These are phyloP conservation scores for Myathropa florea DNA, from an alignment of 2,888 invertebrate species.

Conservation along the genomic window DNA sequence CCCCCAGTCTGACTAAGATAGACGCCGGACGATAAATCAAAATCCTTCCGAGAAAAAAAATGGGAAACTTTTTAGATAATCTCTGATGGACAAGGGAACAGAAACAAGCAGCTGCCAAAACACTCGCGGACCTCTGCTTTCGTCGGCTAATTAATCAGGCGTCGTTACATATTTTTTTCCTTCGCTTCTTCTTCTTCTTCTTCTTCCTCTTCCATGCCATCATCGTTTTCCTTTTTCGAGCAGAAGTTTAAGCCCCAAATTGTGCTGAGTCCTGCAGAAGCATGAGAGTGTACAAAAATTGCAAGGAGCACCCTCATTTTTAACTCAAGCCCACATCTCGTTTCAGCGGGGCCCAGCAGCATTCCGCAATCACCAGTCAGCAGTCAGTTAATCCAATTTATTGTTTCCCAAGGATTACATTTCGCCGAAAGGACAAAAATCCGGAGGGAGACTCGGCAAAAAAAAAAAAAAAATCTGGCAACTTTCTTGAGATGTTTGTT, in stretches of 20 bases:
- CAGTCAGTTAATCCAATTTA: constrained; percentile 62
- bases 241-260: neutral
- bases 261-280: constrained; percentile 9
- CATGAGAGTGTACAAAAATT: neutral
- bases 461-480: constrained; percentile 22
- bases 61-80: constrained; percentile 14
- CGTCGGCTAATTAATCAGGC: constrained; percentile 65
- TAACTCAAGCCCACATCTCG: neutral
- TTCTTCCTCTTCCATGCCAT: neutral
- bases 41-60: constrained; percentile 35
- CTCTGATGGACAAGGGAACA: constrained; percentile 7
- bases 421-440: neutral
- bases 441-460: neutral
- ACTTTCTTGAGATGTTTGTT: constrained; percentile 31
- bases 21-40: constrained; percentile 44
- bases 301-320: neutral
- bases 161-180: constrained; percentile 1
- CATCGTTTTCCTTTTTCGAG: neutral
- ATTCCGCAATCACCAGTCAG: constrained; percentile 31
- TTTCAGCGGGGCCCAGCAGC: neutral
- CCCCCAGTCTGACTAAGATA: constrained; percentile 14
- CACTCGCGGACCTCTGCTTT: constrained; percentile 47
- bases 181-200: neutral
- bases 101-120: constrained; percentile 28
- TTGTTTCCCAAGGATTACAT: constrained; percentile 35